Evolutionary conservation across 2,888 invertebrate genomes (phyloP), one percentile per base, ranked within the genome.

Genomic region (Molanna angustata): DNA sequence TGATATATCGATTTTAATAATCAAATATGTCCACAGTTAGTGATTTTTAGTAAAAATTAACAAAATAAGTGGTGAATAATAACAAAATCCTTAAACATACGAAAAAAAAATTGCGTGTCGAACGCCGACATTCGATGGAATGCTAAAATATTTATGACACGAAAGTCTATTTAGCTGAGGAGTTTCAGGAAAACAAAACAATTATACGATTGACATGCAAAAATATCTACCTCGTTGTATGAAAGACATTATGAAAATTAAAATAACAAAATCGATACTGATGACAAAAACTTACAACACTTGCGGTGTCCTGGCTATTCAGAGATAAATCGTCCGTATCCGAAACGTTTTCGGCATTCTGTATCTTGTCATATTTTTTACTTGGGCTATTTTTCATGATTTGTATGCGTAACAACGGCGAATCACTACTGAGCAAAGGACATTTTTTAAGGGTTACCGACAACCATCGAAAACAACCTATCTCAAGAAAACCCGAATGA

Each of bases 301-400:
- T 77, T 43, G 76, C 76, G 52, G 76, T 77, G 66, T 77, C 76
- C 65, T 76, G 75, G 63, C 76, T 77, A 65, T 74, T 70, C 73
- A 77, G 58, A 57, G 76, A 77, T 66, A 74, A 71, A 64, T 76
- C 76, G 65, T 77, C 61, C 62, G 70, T 70, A 62, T 76, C 75
- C 66, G 71, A 74, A 64, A 69, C 71, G 64, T 71, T 73, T 54
- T 72, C 71, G 62, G 76, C 76, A 64, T 66, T 69, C 62, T 73
- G 68, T 65, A 75, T 75, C 67, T 70, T 71, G 56, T 76, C 76
- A 76, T 76, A 76, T 71, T 76, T 75, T 64, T 70, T 73, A 61
- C 71, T 70, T 56, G 76, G 76, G 62, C 76, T 76, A 68, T 70
- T 76, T 76, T 74, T 76, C 76, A 76, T 76, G 67, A 70, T 76